Base-by-base conservation (phyloP, 2,797 vertebrate genomes). In the Tenualosa ilisha region DNA sequence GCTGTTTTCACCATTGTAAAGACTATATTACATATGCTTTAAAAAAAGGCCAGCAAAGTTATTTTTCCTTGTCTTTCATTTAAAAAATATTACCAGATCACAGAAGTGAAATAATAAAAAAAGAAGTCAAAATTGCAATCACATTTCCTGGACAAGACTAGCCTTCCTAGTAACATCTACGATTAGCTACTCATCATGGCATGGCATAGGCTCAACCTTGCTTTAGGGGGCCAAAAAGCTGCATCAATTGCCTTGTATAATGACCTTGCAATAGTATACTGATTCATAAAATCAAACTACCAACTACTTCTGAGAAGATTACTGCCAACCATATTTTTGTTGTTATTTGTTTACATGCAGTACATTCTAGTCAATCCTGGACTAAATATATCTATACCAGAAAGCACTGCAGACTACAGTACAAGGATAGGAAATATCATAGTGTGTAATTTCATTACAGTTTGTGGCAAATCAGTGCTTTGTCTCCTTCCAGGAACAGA, bases 331-430 rank as follows among this genome's bases (percentile, higher is more conserved):
- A 9, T 43, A 53, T 81, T 72, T 72, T 72, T 72, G 24, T 63
- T 63, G 40, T 37, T 46, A 79, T 79, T 79, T 84, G 86, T 89
- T 87, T 88, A 90, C 89, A 89, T 91, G 93, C 93, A 94, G 93
- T 94, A 93, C 92, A 94, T 93, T 95, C 91, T 93, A 91, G 89
- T 91, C 87, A 92, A 89, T 89, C 93, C 92, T 89, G 91, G 86
- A 87, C 90, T 89, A 92, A 89, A 89, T 86, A 86, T 82, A 84
- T 92, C 87, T 84, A 81, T 91, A 88, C 90, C 83, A 83, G 61
- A 90, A 90, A 90, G 90, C 91, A 89, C 89, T 90, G 88, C 91
- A 85, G 59, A 87, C 89, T 92, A 94, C 92, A 94, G 93, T 94
- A 94, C 92, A 86, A 91, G 81, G 90, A 92, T 92, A 79, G 72